phyloP scores from a whole-genome alignment of 2,113 vertebrate genomes.

The Synchiropus splendidus region DNA sequence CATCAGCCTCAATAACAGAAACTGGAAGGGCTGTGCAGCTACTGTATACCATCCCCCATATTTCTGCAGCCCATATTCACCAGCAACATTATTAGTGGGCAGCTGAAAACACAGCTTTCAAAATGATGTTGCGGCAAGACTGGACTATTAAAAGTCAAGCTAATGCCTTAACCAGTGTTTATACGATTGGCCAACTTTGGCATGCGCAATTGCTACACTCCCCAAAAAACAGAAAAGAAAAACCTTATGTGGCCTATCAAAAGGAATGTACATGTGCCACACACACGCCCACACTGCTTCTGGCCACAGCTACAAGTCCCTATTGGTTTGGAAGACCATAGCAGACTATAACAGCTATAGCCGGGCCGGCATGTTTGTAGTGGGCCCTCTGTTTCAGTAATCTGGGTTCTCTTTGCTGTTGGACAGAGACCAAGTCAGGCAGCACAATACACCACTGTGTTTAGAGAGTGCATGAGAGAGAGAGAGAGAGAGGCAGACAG shows the following conservation, averaged over 20 bases:
- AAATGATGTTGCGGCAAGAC: constrained; percentile 39
- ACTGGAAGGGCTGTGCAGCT: no score
- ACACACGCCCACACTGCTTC: constrained; percentile 12
- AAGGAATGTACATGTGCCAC: constrained; percentile 22
- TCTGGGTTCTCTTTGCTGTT: constrained; percentile 59
- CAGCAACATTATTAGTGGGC: constrained; percentile 16
- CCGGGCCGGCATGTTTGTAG: constrained; percentile 41
- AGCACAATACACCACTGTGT: constrained; percentile 63
- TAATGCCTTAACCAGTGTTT: constrained; percentile 61
- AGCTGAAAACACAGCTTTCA: constrained; percentile 32
- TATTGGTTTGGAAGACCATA: constrained; percentile 46
- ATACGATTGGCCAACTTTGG: constrained; percentile 39
- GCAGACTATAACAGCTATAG: constrained; percentile 42
- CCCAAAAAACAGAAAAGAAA: constrained; percentile 27
- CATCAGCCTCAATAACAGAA: no score
- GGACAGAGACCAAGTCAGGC: constrained; percentile 45
- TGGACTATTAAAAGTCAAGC: constrained; percentile 49
- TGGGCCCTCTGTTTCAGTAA: constrained; percentile 57
- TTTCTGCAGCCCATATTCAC: constrained; percentile 15
- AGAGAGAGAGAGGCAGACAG: background rate
- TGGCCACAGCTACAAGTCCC: constrained; percentile 36
- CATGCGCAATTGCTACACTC: no score
- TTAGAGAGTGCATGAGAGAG: constrained; percentile 5
- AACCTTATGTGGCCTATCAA: constrained; percentile 50
- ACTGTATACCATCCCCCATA: constrained; percentile 8